Conservation (phyloP, 2,888 invertebrate species). For the Therioaphis trifolii region DNA sequence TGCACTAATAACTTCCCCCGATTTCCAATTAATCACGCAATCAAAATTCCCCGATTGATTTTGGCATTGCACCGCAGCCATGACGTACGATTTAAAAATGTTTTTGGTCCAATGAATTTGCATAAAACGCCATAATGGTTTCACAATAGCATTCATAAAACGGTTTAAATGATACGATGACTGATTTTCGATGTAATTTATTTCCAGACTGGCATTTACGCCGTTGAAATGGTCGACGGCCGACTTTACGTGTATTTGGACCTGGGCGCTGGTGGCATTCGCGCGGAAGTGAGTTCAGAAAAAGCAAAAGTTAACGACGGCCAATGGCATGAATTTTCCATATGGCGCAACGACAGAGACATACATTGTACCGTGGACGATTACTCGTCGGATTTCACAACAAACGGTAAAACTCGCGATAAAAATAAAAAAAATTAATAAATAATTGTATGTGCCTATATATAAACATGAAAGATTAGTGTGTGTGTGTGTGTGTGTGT, state of each 20-base stretch:
- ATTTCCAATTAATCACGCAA: no score
- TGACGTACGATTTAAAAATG: no score
- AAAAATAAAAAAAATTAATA: no score
- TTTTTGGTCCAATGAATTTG: no score
- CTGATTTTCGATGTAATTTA: conserved; percentile 13
- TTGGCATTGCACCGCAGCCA: no score
- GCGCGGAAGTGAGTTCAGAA: conserved; percentile 80
- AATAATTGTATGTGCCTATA: no score
- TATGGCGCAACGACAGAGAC: conserved; percentile 84
- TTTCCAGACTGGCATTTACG: conserved; percentile 86
- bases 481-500: no score
- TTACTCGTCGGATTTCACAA: conserved; percentile 53
- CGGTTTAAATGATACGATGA: neutral
- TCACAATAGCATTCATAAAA: no score
- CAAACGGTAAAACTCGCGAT: conserved; percentile 27
- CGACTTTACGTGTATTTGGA: conserved; percentile 93
- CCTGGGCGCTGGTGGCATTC: conserved; percentile 89
- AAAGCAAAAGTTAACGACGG: conserved; percentile 87
- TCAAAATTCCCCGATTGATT: no score
- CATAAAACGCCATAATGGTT: no score
- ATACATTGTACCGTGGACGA: conserved; percentile 60
- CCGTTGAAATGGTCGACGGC: conserved; percentile 92
- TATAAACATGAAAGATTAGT: no score
- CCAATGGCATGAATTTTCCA: conserved; percentile 89
- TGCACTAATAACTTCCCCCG: no score